Conservation (phyloP, 2,888 invertebrate genomes). For the Drosophila meridiana region DNA sequence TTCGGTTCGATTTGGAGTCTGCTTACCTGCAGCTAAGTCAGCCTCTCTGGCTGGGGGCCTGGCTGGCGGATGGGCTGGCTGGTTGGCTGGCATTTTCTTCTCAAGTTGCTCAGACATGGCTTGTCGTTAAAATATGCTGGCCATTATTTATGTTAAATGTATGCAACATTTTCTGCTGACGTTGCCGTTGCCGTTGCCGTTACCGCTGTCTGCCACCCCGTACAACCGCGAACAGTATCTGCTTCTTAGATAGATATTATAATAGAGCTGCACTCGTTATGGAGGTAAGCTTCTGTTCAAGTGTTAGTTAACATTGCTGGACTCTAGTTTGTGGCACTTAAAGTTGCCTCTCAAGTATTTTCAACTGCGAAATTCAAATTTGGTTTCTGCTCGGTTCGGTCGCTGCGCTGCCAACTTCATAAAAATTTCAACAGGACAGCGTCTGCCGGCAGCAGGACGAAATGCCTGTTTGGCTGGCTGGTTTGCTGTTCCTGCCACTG, state of each 20-base stretch:
- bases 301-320: constrained; percentile 49
- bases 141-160: constrained; percentile 71
- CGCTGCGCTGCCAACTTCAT: constrained; percentile 45
- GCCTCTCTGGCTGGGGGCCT: constrained; percentile 10
- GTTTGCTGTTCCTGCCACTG: constrained; percentile 10
- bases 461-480: constrained; percentile 2
- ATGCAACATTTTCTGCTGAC: constrained; percentile 59
- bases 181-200: constrained; percentile 9
- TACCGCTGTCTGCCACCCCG: constrained; percentile 11
- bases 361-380: constrained; percentile 52
- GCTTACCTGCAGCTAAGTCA: constrained; percentile 20
- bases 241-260: constrained; percentile 27
- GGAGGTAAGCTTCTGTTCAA: constrained; percentile 29
- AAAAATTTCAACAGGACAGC: constrained; percentile 66
- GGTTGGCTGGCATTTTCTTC: constrained; percentile 26
- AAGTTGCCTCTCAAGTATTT: constrained; percentile 47
- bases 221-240: constrained; percentile 24
- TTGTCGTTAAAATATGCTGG: constrained; percentile 64
- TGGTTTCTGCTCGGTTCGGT: constrained; percentile 8
- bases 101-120: constrained; percentile 44
- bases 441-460: constrained; percentile 15
- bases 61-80: constrained; percentile 7
- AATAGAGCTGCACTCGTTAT: constrained; percentile 29
- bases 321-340: constrained; percentile 43
- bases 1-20: constrained; percentile 18